phyloP scores from a whole-genome alignment of 1,140 invertebrate species.

The Saxidomus purpurata region DNA sequence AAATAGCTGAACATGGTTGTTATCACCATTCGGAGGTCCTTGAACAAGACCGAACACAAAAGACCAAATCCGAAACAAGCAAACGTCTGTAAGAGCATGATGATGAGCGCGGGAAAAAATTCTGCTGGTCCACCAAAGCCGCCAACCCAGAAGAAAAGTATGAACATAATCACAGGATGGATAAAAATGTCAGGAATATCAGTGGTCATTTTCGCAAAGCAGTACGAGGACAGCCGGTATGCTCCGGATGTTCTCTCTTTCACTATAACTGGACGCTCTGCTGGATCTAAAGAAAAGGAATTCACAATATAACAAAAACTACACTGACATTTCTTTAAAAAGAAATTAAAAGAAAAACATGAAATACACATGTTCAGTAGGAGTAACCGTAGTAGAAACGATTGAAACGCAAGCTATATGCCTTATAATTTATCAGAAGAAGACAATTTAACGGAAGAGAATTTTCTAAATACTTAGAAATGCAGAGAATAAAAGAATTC shows the following conservation, averaged over 20 bases:
- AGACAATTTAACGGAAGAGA: too few relatives aligned
- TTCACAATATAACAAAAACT: not conserved
- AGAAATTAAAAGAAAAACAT: too few relatives aligned
- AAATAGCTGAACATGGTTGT: constrained; percentile 31
- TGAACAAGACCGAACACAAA: not conserved
- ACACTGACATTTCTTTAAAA: not conserved
- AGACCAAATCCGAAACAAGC: constrained; percentile 20
- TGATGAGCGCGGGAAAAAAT: not conserved
- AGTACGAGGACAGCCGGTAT: constrained; percentile 20
- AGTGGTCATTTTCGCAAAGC: not conserved
- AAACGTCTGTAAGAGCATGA: not conserved
- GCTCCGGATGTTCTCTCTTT: constrained; percentile 91
- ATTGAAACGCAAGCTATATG: too few relatives aligned
- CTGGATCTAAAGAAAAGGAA: constrained; percentile 89
- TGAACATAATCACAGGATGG: not conserved
- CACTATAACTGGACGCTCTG: constrained; percentile 93
- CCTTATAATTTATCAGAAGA: too few relatives aligned
- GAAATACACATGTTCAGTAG: too few relatives aligned
- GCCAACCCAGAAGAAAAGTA: constrained; percentile 18
- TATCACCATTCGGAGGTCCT: constrained; percentile 26
- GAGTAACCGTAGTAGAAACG: too few relatives aligned
- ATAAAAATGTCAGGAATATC: not conserved
- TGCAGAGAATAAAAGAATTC: too few relatives aligned
- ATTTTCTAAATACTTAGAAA: too few relatives aligned
- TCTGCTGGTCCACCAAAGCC: constrained; percentile 1